phyloP scores from a whole-genome alignment of 2,797 vertebrate species.

The Salarias fasciatus region DNA sequence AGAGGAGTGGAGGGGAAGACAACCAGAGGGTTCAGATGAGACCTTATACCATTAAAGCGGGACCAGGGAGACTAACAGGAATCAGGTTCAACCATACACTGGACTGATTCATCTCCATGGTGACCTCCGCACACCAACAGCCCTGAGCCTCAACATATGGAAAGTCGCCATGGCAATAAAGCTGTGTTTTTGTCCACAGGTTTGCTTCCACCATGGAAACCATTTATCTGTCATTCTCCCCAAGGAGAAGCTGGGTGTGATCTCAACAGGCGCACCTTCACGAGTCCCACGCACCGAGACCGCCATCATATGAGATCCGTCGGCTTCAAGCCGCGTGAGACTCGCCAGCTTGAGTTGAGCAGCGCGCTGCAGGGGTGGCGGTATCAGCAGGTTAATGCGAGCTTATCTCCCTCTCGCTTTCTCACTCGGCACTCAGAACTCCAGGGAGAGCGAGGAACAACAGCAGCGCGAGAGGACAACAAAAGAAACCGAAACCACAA shows the following conservation, averaged over 20 bases:
- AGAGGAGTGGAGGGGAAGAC: conserved; percentile 8
- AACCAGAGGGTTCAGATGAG: conserved; percentile 12
- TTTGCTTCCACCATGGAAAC: conserved; percentile 28
- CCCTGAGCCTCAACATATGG: conserved; percentile 26
- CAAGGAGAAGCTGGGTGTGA: background rate
- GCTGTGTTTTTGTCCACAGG: conserved; percentile 30
- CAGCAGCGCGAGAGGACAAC: conserved; percentile 23
- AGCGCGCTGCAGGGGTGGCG: background rate
- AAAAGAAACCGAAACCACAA: conserved; percentile 40
- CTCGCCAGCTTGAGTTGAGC: conserved; percentile 13
- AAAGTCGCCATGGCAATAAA: conserved; percentile 55
- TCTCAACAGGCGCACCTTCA: conserved; percentile 17
- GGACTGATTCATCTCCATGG: conserved; percentile 41
- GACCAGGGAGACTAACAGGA: conserved; percentile 18
- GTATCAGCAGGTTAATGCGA: conserved; percentile 36
- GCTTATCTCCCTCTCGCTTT: conserved; percentile 22
- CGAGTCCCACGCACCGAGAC: conserved; percentile 9
- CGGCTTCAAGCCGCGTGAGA: conserved; percentile 20
- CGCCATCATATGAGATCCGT: conserved; percentile 24
- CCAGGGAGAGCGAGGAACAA: conserved; percentile 19
- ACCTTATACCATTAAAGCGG: background rate
- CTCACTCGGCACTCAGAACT: conserved; percentile 21
- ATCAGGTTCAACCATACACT: conserved; percentile 29
- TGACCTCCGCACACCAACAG: conserved; percentile 37
- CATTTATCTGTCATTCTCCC: conserved; percentile 7